Evolutionary conservation across 2,888 invertebrate genomes (phyloP).

Genomic region (Eristalinus aeneus): DNA sequence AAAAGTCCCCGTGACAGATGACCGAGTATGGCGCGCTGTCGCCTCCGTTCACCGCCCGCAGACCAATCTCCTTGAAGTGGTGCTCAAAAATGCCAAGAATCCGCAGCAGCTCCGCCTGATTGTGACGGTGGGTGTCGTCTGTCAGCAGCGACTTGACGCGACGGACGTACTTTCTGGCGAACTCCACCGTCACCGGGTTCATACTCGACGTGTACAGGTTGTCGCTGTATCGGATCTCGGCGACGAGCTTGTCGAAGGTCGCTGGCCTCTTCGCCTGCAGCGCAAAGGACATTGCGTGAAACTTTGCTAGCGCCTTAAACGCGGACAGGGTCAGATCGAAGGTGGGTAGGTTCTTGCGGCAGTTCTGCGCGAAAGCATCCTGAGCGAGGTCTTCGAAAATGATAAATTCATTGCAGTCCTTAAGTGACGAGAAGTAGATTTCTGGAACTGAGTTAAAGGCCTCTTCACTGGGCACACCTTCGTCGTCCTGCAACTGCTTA

Average conservation of each 20-base stretch:
- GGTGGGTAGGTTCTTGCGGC: conserved; percentile 78
- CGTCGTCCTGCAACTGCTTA: conserved; percentile 48
- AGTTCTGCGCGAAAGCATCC: conserved; percentile 72
- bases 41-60: conserved; percentile 73
- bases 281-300: conserved; percentile 81
- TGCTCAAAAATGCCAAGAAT: conserved; percentile 72
- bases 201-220: conserved; percentile 74
- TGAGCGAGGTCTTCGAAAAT: conserved; percentile 75
- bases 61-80: conserved; percentile 73
- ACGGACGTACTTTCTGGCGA: conserved; percentile 75
- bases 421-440: conserved; percentile 72
- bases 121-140: conserved; percentile 61
- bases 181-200: conserved; percentile 74
- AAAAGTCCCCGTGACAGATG: conserved; percentile 78
- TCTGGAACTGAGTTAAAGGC: conserved; percentile 72
- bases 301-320: conserved; percentile 80
- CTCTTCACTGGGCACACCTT: conserved; percentile 8
- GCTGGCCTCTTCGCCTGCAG: conserved; percentile 75
- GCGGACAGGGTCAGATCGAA: conserved; percentile 79
- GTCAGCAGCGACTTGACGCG: conserved; percentile 73
- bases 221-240: conserved; percentile 71
- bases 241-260: conserved; percentile 71
- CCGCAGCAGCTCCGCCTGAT: conserved; percentile 46
- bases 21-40: conserved; percentile 75
- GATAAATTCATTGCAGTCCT: conserved; percentile 74